Percentiles rank a stretch among this genome's conserved stretches.
These are phyloP conservation scores for Andricus grossulariae DNA, from an alignment of 1,140 invertebrate species.

Conservation along the genomic window DNA sequence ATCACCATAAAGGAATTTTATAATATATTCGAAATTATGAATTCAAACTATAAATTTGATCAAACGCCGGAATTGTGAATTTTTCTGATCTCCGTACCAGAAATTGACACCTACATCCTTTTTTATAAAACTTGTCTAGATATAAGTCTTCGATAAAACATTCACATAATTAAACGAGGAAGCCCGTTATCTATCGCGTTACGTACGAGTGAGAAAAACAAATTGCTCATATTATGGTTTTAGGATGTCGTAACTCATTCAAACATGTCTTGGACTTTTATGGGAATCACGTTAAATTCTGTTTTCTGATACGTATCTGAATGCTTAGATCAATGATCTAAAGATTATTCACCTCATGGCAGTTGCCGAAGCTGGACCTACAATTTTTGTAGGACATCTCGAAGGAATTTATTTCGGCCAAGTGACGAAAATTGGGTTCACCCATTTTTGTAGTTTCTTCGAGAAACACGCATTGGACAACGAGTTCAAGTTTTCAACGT, in stretches of 20 bases:
- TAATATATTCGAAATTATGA: not conserved
- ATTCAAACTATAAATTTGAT: not conserved
- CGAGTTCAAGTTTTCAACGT: too few relatives aligned
- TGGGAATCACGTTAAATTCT: constrained; percentile 15
- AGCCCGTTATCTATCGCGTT: constrained; percentile 1
- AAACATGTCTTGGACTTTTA: constrained; percentile 19
- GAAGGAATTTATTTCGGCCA: too few relatives aligned
- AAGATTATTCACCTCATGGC: not conserved
- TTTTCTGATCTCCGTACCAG: not conserved
- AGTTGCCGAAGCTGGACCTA: not conserved
- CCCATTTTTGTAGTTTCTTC: too few relatives aligned
- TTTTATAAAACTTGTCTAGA: not conserved
- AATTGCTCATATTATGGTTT: constrained; percentile 19
- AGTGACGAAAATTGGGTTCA: too few relatives aligned
- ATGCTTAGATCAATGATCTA: constrained; percentile 10
- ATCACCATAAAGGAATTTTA: too few relatives aligned
- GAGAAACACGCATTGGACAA: too few relatives aligned
- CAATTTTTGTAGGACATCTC: too few relatives aligned
- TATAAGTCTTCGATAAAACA: constrained; percentile 9
- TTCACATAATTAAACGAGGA: constrained; percentile 1
- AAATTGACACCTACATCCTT: not conserved
- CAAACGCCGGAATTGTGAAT: not conserved
- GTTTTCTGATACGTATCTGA: constrained; percentile 9
- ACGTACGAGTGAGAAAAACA: constrained; percentile 25
- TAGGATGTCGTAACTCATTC: constrained; percentile 19